These are phyloP conservation scores for Melanerpes formicivorus DNA, from an alignment of 2,113 vertebrate species.

Conservation along the genomic window DNA sequence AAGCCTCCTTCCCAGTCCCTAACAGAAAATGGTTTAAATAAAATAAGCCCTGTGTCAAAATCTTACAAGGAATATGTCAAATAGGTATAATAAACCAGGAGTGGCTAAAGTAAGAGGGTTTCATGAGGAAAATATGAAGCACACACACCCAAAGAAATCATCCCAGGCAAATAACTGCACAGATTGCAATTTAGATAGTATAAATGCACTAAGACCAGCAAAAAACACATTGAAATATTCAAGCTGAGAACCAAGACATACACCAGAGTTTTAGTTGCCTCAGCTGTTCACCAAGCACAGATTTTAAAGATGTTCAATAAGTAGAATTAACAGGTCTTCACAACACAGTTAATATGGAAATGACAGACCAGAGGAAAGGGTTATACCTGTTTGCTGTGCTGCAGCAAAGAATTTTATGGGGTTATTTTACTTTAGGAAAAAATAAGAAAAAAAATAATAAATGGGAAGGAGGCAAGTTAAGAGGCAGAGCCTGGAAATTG, in stretches of 20 bases:
- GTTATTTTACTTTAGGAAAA: neutral
- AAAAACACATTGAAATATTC: conserved; percentile 40
- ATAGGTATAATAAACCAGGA: neutral
- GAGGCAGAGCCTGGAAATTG: neutral
- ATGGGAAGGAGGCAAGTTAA: neutral
- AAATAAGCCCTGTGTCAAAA: neutral
- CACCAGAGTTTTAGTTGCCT: conserved; percentile 4
- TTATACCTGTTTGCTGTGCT: neutral
- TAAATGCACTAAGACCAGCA: conserved; percentile 1
- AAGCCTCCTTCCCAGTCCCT: neutral
- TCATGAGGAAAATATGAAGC: neutral
- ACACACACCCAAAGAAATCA: neutral
- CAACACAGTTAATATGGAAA: conserved; percentile 11
- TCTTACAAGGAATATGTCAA: neutral
- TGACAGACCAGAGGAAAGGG: conserved; percentile 24
- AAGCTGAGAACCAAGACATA: neutral
- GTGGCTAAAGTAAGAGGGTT: neutral
- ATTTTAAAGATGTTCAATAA: conserved; percentile 38
- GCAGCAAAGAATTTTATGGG: neutral
- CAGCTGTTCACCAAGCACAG: conserved; percentile 18
- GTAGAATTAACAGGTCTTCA: conserved; percentile 4
- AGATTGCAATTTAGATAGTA: conserved; percentile 34
- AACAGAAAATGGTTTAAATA: neutral
- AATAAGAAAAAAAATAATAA: neutral
- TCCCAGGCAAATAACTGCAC: neutral